phyloP scores from a whole-genome alignment of 2,113 vertebrate genomes.

The human (Homo sapiens) region DNA sequence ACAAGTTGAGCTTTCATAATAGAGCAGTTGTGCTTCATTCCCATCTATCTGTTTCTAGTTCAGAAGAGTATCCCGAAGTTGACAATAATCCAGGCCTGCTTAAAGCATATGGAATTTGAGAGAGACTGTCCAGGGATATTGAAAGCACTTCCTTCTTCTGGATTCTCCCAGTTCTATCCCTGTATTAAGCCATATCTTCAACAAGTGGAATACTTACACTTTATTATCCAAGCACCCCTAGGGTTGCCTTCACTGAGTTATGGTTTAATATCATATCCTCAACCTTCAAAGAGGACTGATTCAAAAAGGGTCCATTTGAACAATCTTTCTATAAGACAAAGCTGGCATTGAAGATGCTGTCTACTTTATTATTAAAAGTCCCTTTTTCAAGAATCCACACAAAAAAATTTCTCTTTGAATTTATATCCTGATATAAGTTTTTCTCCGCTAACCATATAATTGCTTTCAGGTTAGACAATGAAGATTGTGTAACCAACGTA shows the following conservation, averaged over 20 bases:
- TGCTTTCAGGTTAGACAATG: conserved; percentile 12
- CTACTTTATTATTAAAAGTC: conserved; percentile 13
- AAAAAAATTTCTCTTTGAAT: conserved; percentile 32
- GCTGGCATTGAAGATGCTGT: not conserved
- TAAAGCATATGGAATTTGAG: conserved; percentile 40
- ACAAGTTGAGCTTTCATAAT: not conserved
- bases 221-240: not conserved
- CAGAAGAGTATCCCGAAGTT: not conserved
- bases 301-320: not conserved
- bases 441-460: not conserved
- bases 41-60: not conserved
- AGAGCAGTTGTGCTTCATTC: not conserved
- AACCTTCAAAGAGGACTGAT: conserved; percentile 22
- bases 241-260: conserved; percentile 28
- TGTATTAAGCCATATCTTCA: conserved; percentile 12
- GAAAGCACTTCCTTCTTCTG: conserved; percentile 33
- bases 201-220: not conserved
- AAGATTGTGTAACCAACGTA: conserved; percentile 7
- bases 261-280: conserved; percentile 32
- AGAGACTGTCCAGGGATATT: not conserved
- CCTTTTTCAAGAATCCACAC: not conserved
- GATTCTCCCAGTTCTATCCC: not conserved
- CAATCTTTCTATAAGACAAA: conserved; percentile 2
- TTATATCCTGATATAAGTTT: conserved; percentile 16
- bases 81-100: not conserved